These are phyloP conservation scores for Acrocyrtus sp. DNA, from an alignment of 2,888 invertebrate genomes.

Conservation along the genomic window DNA sequence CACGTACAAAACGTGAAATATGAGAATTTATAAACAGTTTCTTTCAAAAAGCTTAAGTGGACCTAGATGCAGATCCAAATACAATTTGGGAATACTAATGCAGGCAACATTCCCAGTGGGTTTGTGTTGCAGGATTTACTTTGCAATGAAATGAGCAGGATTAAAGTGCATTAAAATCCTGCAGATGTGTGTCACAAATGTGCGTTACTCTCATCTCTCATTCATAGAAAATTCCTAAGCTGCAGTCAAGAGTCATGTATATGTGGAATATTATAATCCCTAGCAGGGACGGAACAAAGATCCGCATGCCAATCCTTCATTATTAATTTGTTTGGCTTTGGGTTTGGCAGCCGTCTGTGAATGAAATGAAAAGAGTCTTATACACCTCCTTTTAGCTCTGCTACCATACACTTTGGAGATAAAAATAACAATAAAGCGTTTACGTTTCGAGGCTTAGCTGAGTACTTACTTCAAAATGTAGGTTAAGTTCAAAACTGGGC, in stretches of 20 bases:
- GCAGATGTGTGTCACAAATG: slow-evolving; percentile 38
- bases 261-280: background rate
- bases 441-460: slow-evolving; percentile 4
- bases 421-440: slow-evolving; percentile 12
- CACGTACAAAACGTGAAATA: too few relatives aligned
- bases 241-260: background rate
- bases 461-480: slow-evolving; percentile 23
- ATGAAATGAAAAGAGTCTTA: too few relatives aligned
- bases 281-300: background rate
- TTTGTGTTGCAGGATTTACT: too few relatives aligned
- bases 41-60: too few relatives aligned
- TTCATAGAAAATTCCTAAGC: slow-evolving; percentile 14
- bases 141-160: slow-evolving; percentile 14
- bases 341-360: slow-evolving; percentile 41
- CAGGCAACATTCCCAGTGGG: background rate
- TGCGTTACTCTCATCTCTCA: slow-evolving; percentile 39
- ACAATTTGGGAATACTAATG: background rate
- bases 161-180: slow-evolving; percentile 24
- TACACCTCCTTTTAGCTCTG: slow-evolving; percentile 2
- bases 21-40: too few relatives aligned
- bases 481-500: slow-evolving; percentile 48
- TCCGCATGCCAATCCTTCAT: slow-evolving; percentile 33
- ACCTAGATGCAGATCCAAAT: too few relatives aligned
- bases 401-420: slow-evolving; percentile 13
- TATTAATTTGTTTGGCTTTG: slow-evolving; percentile 22